Evolutionary conservation across 1,140 invertebrate species (phyloP), one percentile per base, ranked within the genome.

Genomic region (Apis dorsata): DNA sequence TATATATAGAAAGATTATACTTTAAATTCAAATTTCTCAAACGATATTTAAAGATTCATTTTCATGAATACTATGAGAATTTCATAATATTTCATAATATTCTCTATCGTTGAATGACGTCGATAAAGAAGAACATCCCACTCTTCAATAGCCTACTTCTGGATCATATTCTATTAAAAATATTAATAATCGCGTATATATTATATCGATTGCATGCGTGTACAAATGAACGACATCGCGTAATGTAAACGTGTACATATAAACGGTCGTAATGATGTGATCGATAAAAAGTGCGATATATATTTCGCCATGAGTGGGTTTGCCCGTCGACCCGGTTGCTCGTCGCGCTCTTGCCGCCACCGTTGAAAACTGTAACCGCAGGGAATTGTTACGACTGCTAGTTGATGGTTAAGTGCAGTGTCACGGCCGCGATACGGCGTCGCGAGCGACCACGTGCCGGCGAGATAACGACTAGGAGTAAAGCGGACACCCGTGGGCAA

Each of bases 371-470:
- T 69, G 34, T 71, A 76, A 19, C 7, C 12, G 34, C 53, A 10
- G 2, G n/a, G 28, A 24, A 34, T 28, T 44, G 63, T 60, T 63
- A 24, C 9, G 7, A 13, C 59, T 34, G 71, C 28, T 10, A 53
- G 65, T 55, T 74, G 72, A 81, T 68, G 81, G 49, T 53, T 51
- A 66, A 66, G 73, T 78, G 55, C 81, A 82, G 74, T 82, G 81
- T 82, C 81, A 82, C 66, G 81, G 74, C 11, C 74, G 57, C 72
- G 73, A 82, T 81, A 81, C 74, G 55, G 28, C 49, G 15, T 44
- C 19, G 69, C 78, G n/a, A 65, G 34, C 81, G 49, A 78, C 63
- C 81, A 78, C 81, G 81, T 83, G 81, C 34, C 66, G 15, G 57
- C 21, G 65, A 55, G 81, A 83, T 63, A 83, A 78, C 63, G 44